Percentiles rank a stretch among this genome's conserved stretches.
These are phyloP conservation scores for Nudaria mundana DNA, from an alignment of 2,888 invertebrate genomes.

Conservation along the genomic window DNA sequence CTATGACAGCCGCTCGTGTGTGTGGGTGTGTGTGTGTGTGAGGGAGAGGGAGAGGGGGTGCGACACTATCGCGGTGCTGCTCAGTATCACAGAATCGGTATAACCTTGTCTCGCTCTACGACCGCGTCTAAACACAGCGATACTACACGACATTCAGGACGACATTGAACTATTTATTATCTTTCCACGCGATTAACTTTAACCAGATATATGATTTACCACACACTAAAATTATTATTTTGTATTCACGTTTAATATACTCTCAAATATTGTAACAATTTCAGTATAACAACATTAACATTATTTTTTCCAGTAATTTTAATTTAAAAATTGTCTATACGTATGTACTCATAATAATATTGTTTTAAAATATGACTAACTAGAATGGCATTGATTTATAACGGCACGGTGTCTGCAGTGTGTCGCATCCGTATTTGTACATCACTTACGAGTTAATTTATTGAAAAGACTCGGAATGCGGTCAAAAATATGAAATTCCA, in stretches of 20 bases:
- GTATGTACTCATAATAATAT: constrained; percentile 62
- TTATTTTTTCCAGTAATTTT: constrained; percentile 69
- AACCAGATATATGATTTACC: constrained; percentile 56
- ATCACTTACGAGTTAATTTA: too few relatives aligned
- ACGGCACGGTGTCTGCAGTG: constrained; percentile 24
- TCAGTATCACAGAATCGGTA: constrained; percentile 32
- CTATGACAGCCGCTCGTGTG: constrained; percentile 30
- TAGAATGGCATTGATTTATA: constrained; percentile 50
- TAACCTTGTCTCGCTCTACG: constrained; percentile 12
- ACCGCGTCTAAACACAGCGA: constrained; percentile 15
- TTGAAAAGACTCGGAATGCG: too few relatives aligned
- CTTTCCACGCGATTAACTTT: constrained; percentile 60
- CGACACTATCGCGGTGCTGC: too few relatives aligned
- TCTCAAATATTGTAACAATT: constrained; percentile 82
- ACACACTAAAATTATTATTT: constrained; percentile 66
- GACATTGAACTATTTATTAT: constrained; percentile 63
- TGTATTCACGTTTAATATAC: constrained; percentile 76
- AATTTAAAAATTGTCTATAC: constrained; percentile 69
- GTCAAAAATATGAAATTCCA: too few relatives aligned
- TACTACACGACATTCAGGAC: constrained; percentile 37
- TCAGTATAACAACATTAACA: constrained; percentile 81
- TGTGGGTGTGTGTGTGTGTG: constrained; percentile 14
- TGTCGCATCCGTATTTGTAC: constrained; percentile 17
- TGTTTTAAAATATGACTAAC: constrained; percentile 60
- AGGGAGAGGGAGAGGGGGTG: background rate